Base-by-base conservation (phyloP, 2,888 invertebrate species). In the Cheilosia scutellata region DNA sequence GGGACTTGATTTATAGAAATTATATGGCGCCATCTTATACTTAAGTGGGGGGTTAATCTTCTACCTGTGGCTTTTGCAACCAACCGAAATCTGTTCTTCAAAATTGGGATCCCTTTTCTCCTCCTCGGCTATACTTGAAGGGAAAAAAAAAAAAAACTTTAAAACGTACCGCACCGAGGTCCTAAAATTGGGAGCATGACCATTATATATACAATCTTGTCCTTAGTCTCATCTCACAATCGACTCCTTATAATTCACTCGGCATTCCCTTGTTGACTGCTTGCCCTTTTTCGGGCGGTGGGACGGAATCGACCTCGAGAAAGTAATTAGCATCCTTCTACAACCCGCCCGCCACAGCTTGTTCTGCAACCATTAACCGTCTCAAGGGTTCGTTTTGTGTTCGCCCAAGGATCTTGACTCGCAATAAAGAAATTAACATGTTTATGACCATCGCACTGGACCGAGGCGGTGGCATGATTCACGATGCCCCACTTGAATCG, bases 351-450 rank as follows among this genome's bases (percentile, higher is more conserved):
- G 20, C 49, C 51, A 49, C 76, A 80, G 75, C 44, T 80, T 75
- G 75, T 76, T 66, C 65, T 72, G 27, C 37, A 44, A 47, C 53
- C 66, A 71, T 75, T 76, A 47, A 49, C 40, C 78, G 82, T 82
- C 86, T 77, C 82, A 62, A 74, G 82, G 82, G 86, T 82, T 57
- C 82, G 62, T 72, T 82, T 80, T 86, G 68, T 77, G 53, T 62
- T 47, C 80, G 40, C 80, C 51, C 71, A 82, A 86, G 86, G 86
- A 86, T 82, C 80, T 80, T 72, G 72, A 77, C 82, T 86, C 16
- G 82, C 71, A 86, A 86, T 86, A 86, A 86, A 86, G 82, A 86
- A 86, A 86, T 86, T 86, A 86, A 86, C 86, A 86, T 86, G 86
- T 86, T 86, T 86, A 86, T 86, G 82, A 72, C 86, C 82, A 82